Conservation (phyloP, 2,113 vertebrate genomes). For the Psittacula cyanocephala region DNA sequence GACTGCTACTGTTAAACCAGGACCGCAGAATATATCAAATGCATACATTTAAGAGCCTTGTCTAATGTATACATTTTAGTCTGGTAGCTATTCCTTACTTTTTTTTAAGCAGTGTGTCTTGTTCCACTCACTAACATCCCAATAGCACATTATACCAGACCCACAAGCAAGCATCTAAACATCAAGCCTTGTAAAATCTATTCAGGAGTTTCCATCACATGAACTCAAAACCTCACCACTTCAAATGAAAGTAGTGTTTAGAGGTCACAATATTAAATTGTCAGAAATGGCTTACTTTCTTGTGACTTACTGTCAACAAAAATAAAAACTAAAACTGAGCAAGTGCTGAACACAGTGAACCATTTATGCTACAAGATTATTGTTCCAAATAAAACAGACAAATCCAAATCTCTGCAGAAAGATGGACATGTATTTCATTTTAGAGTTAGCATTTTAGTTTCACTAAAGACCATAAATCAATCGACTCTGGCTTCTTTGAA, state of each 20-base stretch:
- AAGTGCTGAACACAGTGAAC: background rate
- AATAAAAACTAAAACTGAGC: background rate
- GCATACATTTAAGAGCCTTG: background rate
- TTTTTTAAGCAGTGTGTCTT: background rate
- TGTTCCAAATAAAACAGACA: background rate
- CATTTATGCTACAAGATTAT: background rate
- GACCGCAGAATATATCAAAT: background rate
- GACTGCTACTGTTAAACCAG: too few species aligned
- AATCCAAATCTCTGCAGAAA: background rate
- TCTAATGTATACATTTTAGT: background rate
- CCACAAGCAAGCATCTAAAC: background rate
- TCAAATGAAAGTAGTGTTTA: background rate
- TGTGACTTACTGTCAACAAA: background rate
- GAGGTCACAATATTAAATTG: background rate
- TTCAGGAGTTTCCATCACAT: background rate
- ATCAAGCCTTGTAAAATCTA: background rate
- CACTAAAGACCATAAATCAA: background rate
- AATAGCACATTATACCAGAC: background rate
- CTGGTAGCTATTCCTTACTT: background rate
- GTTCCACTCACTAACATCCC: background rate
- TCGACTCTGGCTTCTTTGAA: fast-evolving
- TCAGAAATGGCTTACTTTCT: background rate
- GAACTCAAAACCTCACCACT: background rate
- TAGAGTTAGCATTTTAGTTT: background rate
- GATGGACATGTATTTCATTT: background rate